phyloP scores from a whole-genome alignment of 1,140 invertebrate species.

The Dendrolimus kikuchii region DNA sequence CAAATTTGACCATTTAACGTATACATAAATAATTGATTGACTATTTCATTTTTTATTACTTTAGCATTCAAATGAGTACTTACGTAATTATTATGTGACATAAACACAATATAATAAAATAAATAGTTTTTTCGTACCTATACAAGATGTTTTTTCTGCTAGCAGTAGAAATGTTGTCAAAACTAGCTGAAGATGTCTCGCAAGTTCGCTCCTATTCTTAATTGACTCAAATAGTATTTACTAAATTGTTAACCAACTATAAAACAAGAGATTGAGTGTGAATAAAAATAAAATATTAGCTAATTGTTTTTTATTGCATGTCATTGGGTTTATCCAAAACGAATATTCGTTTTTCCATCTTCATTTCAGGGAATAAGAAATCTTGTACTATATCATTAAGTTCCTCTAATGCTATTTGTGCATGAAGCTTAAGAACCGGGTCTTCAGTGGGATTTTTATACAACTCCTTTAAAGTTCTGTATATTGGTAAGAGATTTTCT shows the following conservation, averaged over 20 bases:
- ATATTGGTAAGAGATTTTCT: conserved; percentile 78
- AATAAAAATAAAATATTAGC: conserved; percentile 30
- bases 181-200: no score
- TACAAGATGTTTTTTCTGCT: no score
- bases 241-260: conserved; percentile 7
- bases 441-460: conserved; percentile 77
- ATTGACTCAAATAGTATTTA: background rate
- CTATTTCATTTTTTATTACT: no score
- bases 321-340: conserved; percentile 50
- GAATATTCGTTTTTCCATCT: conserved; percentile 77
- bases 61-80: no score
- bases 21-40: no score
- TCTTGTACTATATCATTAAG: conserved; percentile 79
- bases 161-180: no score
- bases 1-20: no score
- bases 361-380: conserved; percentile 72
- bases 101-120: no score
- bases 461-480: conserved; percentile 78
- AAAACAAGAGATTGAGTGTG: conserved; percentile 20
- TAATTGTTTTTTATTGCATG: conserved; percentile 42
- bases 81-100: no score
- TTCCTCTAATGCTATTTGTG: conserved; percentile 83
- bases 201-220: conserved; percentile 3
- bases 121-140: no score
- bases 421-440: conserved; percentile 79